Base-by-base conservation (phyloP, 2,797 vertebrate genomes). In the Melanotaenia boesemani region DNA sequence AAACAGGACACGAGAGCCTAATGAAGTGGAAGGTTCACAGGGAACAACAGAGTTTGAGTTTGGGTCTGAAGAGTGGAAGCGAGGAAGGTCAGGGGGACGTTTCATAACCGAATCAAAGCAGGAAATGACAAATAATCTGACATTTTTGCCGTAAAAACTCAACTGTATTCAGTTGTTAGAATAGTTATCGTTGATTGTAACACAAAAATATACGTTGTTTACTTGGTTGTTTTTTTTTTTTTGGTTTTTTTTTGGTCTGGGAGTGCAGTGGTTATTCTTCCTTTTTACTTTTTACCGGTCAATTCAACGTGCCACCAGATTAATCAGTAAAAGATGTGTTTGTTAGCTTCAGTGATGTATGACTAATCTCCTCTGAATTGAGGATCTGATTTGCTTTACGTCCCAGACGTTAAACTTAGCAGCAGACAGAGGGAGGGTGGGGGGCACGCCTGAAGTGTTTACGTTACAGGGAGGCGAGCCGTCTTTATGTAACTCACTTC, bases 401-500 rank as follows among this genome's bases (percentile, higher is more conserved):
- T 12, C 7, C n/a, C 6, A 4, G n/a, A 62, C 71, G 62, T 55
- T 67, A 69, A 72, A 81, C 30, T 52, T 55, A 46, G 67, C 55
- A 6, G 80, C 60, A 46, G 70, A 59, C 6, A 12, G 50, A 28
- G 39, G 3, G 4, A 2, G 8, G 39, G 36, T 2, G 37, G 37
- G 63, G 37, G 41, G 20, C 70, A 62, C 13, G 60, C 59, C 82
- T 72, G n/a, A 26, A 48, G 41, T 74, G 72, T 87, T 91, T 81
- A 87, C 55, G 16, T 78, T 80, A 7, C 64, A 59, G 83, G 86
- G 81, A 76, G 85, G 72, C 72, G 74, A 76, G 41, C 18, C 36
- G 15, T 76, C 70, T 84, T 91, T 86, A 88, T 56, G 78, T 88
- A 90, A 90, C 83, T 44, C 76, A 77, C 77, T 89, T 90, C 80